phyloP scores from a whole-genome alignment of 2,113 vertebrate genomes.

The Isichthys henryi region DNA sequence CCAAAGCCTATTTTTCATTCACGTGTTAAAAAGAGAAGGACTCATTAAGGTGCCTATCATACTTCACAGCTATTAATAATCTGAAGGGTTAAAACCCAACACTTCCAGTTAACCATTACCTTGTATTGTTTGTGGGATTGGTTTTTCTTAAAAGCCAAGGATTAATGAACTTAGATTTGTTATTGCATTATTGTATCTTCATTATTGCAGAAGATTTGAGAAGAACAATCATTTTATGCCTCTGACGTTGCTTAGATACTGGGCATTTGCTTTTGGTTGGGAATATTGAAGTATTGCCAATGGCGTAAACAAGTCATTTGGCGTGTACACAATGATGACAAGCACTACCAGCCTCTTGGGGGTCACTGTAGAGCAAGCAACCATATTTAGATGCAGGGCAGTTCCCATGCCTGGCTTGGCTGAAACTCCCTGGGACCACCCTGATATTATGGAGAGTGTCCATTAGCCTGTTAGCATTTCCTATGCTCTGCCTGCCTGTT shows the following conservation, averaged over 20 bases:
- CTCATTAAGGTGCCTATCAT: neutral
- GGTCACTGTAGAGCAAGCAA: neutral
- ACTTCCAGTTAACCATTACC: neutral
- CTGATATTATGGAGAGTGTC: neutral
- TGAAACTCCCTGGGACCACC: neutral
- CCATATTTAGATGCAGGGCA: slow-evolving; percentile 5
- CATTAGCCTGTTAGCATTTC: neutral
- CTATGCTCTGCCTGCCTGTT: neutral
- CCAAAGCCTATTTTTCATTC: neutral
- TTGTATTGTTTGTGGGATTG: neutral
- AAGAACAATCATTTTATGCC: neutral
- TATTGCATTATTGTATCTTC: neutral
- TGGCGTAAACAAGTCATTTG: neutral
- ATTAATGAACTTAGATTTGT: neutral
- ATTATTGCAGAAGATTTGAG: neutral
- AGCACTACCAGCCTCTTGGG: neutral
- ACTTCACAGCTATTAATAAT: neutral
- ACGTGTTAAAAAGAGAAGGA: neutral
- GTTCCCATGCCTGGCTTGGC: slow-evolving; percentile 4
- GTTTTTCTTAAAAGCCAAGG: neutral
- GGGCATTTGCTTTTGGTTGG: neutral
- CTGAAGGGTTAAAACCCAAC: neutral
- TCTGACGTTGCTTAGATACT: neutral
- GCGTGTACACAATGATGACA: neutral
- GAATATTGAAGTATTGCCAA: neutral